A percentile compares a stretch with the other conserved stretches of the same genome.
phyloP scores from a whole-genome alignment of 1,140 invertebrate genomes.

The Geopemphigus sp. region DNA sequence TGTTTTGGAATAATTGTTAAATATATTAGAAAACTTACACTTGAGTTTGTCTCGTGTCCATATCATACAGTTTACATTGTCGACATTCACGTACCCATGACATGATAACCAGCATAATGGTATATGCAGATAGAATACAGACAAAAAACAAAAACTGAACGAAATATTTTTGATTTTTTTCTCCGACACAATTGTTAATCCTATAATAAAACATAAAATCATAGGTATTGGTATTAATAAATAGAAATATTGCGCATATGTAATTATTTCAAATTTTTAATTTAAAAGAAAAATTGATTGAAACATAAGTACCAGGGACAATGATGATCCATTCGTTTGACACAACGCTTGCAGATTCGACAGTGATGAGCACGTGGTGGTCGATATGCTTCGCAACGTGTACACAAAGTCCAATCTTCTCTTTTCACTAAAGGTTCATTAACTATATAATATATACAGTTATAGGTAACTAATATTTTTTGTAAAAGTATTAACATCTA shows the following conservation, averaged over 20 bases:
- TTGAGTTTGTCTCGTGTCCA: slow-evolving; percentile 69
- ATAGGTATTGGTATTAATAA: no score
- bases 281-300: background rate
- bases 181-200: slow-evolving; percentile 93
- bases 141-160: slow-evolving; percentile 87
- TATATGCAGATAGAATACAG: slow-evolving; percentile 67
- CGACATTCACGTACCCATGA: slow-evolving; percentile 75
- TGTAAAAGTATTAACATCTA: background rate
- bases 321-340: slow-evolving; percentile 87
- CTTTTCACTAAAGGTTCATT: slow-evolving; percentile 56
- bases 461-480: slow-evolving; percentile 19
- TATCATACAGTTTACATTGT: slow-evolving; percentile 64
- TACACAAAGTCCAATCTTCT: slow-evolving; percentile 83
- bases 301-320: slow-evolving; percentile 68
- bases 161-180: slow-evolving; percentile 92
- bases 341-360: slow-evolving; percentile 82
- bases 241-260: no score
- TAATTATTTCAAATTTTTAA: background rate
- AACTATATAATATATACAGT: slow-evolving; percentile 38
- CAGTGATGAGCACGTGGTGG: slow-evolving; percentile 87
- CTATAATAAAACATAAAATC: slow-evolving; percentile 56
- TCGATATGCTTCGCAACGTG: slow-evolving; percentile 78
- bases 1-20: background rate
- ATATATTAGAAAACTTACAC: slow-evolving; percentile 63
- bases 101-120: slow-evolving; percentile 68